Base-by-base conservation (phyloP, 2,797 vertebrate genomes). In the Dipus sagitta region DNA sequence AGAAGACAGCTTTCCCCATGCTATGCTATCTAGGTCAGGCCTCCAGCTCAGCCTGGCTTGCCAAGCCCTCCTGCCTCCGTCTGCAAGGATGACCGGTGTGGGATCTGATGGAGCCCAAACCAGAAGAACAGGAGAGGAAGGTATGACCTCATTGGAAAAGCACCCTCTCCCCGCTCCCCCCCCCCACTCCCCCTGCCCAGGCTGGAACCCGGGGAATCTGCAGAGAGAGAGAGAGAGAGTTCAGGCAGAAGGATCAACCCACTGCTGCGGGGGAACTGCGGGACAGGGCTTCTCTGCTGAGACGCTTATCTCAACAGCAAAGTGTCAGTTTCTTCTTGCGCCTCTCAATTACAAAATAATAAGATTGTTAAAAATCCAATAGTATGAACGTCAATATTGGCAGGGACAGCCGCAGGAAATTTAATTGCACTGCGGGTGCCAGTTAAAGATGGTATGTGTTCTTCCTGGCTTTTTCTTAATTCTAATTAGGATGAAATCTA, bases 401-500 rank as follows among this genome's bases (percentile, higher is more conserved):
- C 95, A 81, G 74, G 80, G 84, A 76, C 76, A 70, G 94, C 86
- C n/a, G n/a, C 97, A 97, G 97, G 96, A 94, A 96, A 90, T 34
- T 94, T 72, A 98, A 98, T 98, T 98, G 98, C 94, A 34, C 80
- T 90, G 84, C 38, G 85, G 54, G 77, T 97, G 97, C 97, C 98
- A 98, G 97, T 93, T 96, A 96, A 98, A 97, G 97, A 97, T 91
- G 91, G 97, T 97, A 96, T 93, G 95, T 58, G 62, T 92, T 96
- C 97, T 97, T 97, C 97, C 94, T 68, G 89, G 98, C 98, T 98
- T 97, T 97, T 97, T 97, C 98, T 98, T 97, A 94, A 96, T 97
- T 98, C 98, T 98, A 98, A 99, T 99, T 99, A 98, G 98, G 98
- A 98, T 97, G 97, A 98, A 98, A 98, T 98, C 98, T 97, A 98